Base-by-base conservation (phyloP, 2,888 invertebrate species). In the Eupithecia vulgata region DNA sequence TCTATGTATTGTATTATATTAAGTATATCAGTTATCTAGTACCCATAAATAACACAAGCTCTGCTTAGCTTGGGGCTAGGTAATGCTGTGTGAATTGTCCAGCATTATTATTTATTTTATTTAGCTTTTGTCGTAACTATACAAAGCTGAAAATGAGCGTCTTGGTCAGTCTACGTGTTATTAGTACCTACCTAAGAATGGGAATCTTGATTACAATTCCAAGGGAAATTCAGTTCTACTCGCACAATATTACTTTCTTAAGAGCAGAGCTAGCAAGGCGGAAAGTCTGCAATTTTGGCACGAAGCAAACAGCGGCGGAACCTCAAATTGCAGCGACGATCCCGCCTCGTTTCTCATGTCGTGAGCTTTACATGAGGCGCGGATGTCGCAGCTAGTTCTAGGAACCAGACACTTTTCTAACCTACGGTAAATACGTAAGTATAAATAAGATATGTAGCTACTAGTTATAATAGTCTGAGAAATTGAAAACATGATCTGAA, bases 271-370 rank as follows among this genome's bases (percentile, higher is more conserved):
- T 81, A 78, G 72, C 82, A 71, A 76, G 84, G 87, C 88, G 90
- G 90, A 90, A 89, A 91, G 89, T 89, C 85, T 88, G 88, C 89
- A 90, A 89, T 91, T 91, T 91, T 93, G 93, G 93, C 93, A 93
- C 84, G 72, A 82, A 81, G 83, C 82, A 81, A 75, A 79, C 80
- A 79, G 85, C 85, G 87, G 85, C 87, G 86, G 89, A 91, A 90
- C 91, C 90, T 87, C 90, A 91, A 91, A 93, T 92, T 91, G 91
- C 92, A 88, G 87, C 91, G 90, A 91, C 91, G 87, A 85, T 76
- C 83, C 87, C 78, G 79, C 78, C 82, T 83, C 84, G 85, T 93
- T 90, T 90, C 89, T 93, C 90, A 93, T 89, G 87, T 93, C 90
- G 92, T 88, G 87, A 81, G 87, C 86, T 81, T 86, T 86, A 83